Base-by-base conservation (phyloP, 1,140 invertebrate species). In the Chironomus striatipennis region DNA sequence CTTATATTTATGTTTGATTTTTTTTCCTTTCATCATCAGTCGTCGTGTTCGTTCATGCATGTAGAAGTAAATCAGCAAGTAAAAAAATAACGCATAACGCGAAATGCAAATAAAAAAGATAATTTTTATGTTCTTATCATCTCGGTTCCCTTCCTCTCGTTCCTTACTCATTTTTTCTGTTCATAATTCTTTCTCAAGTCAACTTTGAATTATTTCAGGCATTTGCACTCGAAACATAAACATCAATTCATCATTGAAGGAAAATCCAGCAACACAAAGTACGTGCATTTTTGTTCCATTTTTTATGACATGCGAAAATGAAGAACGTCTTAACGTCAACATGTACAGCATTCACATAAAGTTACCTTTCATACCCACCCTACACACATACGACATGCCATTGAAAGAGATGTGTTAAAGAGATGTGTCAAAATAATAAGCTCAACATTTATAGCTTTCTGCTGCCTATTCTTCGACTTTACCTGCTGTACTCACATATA, bases 351-450 rank as follows among this genome's bases (percentile, higher is more conserved):
- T n/a, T 12, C 1, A 57, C 47, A 57, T 57, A 10, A 10, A 57
- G n/a, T 57, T n/a, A n/a, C 47, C 10, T n/a, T 10, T 67, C 64
- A 67, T 18, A 18, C n/a, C 17, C 20, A 20, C 65, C n/a, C 18
- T 5, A 0, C 4, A 12, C 64, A 67, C 10, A 20, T 70, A 18
- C 17, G 8, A 20, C 65, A 70, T 21, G 12, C 9, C 12, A 57
- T 20, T 21, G 7, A 18, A 17, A 6, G 9, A 70, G 17, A 70
- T 70, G 65, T 21, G 65, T 21, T 70, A 20, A 70, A 21, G 17
- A 70, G 9, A 70, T 18, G 65, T 70, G 65, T 70, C 65, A 20
- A 70, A 70, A 70, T 70, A 70, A 70, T 70, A 70, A 70, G 65
- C 65, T 70, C 65, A 70, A 21, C 65, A 18, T 18, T 21, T 20